phyloP scores from a whole-genome alignment of 2,888 invertebrate species.

The Liodrosophila aerea region DNA sequence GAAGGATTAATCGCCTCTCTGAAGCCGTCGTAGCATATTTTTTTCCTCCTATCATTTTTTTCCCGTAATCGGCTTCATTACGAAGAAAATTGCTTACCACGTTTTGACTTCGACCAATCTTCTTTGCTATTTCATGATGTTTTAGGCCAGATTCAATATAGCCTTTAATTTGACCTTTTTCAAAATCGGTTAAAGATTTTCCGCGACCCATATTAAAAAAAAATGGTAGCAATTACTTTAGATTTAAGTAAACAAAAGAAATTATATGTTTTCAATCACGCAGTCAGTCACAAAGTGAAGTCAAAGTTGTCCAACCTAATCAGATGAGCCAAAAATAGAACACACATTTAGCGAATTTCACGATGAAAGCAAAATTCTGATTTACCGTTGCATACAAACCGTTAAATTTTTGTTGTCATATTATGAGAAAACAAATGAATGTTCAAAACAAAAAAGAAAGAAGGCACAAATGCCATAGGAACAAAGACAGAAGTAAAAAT shows the following conservation, averaged over 20 bases:
- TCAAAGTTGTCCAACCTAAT: too few species aligned
- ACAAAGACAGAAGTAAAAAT: too few species aligned
- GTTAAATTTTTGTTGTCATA: too few species aligned
- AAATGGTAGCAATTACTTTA: background rate
- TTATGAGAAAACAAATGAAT: too few species aligned
- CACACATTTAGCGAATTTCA: too few species aligned
- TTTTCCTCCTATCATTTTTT: background rate
- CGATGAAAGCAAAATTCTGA: too few species aligned
- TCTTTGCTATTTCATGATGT: conserved; percentile 1
- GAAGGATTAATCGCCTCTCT: background rate
- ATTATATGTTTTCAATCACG: too few species aligned
- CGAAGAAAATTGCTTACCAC: conserved; percentile 1
- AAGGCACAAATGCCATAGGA: too few species aligned
- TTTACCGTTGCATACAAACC: too few species aligned
- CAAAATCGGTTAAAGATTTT: conserved; percentile 17
- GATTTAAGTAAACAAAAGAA: background rate
- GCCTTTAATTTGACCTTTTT: conserved; percentile 11
- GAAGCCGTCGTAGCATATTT: background rate
- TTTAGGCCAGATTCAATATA: conserved; percentile 6
- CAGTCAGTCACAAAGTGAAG: too few species aligned
- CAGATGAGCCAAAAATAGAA: too few species aligned
- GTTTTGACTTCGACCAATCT: conserved; percentile 1
- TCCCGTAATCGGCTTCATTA: background rate
- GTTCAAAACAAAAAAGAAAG: too few species aligned
- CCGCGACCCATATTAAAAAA: conserved; percentile 1